Evolutionary conservation across 2,113 vertebrate genomes (phyloP).

Genomic region (Calidris pugnax): DNA sequence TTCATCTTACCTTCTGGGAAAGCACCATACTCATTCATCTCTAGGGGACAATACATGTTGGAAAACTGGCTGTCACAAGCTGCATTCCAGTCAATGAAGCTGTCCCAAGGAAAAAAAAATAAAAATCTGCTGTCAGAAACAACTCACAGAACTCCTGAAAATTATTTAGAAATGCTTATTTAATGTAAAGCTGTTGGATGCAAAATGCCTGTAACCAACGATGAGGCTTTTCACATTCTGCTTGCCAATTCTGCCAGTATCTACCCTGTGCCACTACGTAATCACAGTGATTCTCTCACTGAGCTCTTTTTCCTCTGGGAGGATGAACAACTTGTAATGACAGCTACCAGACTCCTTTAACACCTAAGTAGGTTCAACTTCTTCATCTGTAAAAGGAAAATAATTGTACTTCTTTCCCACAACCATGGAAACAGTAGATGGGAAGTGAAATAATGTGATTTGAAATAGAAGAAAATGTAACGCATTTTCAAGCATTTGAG

Average conservation of each 20-base stretch:
- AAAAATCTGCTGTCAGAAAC: conserved; percentile 15
- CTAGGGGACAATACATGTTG: conserved; percentile 76
- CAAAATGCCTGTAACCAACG: neutral
- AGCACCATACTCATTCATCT: conserved; percentile 75
- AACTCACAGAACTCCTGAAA: neutral
- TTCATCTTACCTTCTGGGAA: conserved; percentile 78
- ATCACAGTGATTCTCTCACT: neutral
- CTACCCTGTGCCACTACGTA: neutral
- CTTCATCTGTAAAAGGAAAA: neutral
- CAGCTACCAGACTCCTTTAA: neutral
- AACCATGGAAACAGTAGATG: neutral
- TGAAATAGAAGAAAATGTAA: neutral
- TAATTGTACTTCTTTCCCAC: neutral
- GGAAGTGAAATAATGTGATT: neutral
- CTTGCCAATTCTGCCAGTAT: neutral
- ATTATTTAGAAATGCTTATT: neutral
- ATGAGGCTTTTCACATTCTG: neutral
- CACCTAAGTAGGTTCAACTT: neutral
- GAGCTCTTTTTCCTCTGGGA: neutral
- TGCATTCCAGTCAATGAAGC: conserved; percentile 79
- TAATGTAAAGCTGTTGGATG: neutral
- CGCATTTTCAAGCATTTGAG: neutral
- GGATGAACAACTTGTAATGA: neutral
- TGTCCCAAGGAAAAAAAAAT: conserved; percentile 18
- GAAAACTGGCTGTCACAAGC: conserved; percentile 79